Conservation (phyloP, 1,140 invertebrate species). For the Drosophila willistoni region DNA sequence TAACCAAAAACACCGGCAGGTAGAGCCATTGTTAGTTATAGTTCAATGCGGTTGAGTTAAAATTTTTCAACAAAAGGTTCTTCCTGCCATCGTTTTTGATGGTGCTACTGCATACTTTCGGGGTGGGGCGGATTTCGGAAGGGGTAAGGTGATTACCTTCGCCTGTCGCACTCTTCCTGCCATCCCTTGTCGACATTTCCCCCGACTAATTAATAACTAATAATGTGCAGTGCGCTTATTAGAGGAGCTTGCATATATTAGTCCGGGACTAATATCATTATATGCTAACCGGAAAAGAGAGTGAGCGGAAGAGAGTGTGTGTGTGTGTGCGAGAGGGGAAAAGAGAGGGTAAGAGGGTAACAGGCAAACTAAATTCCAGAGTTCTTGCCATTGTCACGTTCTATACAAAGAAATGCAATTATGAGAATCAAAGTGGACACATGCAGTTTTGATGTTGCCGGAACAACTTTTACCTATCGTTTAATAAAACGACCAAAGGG, state of each 20-base stretch:
- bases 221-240: constrained; percentile 80
- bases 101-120: constrained; percentile 18
- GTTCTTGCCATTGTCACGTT: constrained; percentile 52
- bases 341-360: background rate
- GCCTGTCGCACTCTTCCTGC: background rate
- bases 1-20: constrained; percentile 34
- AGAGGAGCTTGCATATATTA: constrained; percentile 72
- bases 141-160: background rate
- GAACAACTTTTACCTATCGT: background rate
- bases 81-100: too few species aligned
- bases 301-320: background rate
- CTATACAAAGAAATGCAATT: constrained; percentile 71
- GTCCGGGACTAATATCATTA: constrained; percentile 71
- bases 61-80: constrained; percentile 53
- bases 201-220: constrained; percentile 78
- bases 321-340: background rate
- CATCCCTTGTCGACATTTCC: constrained; percentile 43
- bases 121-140: background rate
- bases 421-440: constrained; percentile 78
- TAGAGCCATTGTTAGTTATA: constrained; percentile 41
- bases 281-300: constrained; percentile 32
- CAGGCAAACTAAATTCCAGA: constrained; percentile 14
- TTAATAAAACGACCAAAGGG: background rate
- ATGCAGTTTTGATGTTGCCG: constrained; percentile 51
- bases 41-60: constrained; percentile 43